A percentile compares a stretch with the other conserved stretches of the same genome.
Conservation (phyloP, 2,113 vertebrate species). For the Spea multiplicata region DNA sequence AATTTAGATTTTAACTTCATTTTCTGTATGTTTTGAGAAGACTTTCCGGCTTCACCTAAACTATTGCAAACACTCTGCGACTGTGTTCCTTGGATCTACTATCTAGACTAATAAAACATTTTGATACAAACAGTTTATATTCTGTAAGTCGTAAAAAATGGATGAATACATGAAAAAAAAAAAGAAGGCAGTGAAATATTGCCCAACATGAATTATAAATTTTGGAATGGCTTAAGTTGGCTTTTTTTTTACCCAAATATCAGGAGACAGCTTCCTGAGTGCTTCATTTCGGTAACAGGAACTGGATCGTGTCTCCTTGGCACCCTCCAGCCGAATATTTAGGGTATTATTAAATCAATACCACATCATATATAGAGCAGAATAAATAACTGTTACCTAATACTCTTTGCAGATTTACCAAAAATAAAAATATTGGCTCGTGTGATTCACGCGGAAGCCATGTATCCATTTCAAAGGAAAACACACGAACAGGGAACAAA, state of each 20-base stretch:
- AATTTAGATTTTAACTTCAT: too few relatives aligned
- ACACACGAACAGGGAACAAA: not conserved
- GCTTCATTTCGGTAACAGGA: not conserved
- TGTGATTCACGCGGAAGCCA: not conserved
- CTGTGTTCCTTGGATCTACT: too few relatives aligned
- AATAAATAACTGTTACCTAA: conserved; percentile 24
- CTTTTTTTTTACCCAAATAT: not conserved
- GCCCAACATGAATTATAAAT: not conserved
- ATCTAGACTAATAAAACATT: not conserved
- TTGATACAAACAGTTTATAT: not conserved
- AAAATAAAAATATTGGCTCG: conserved; percentile 6
- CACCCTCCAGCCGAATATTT: not conserved
- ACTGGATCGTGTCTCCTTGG: conserved; percentile 1
- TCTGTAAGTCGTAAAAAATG: not conserved
- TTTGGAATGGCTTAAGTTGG: not conserved
- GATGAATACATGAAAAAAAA: not conserved
- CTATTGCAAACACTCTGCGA: too few relatives aligned
- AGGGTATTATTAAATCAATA: not conserved
- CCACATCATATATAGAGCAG: not conserved
- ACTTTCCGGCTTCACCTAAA: too few relatives aligned
- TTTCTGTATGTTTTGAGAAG: too few relatives aligned
- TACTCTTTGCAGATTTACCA: not conserved
- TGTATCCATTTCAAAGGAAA: not conserved
- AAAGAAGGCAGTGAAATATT: not conserved
- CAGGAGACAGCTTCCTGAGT: not conserved